A percentile compares a stretch with the other conserved stretches of the same genome.
Conservation (phyloP, 92 coral and sea anemone genomes). For the Epizoanthus ramosus region DNA sequence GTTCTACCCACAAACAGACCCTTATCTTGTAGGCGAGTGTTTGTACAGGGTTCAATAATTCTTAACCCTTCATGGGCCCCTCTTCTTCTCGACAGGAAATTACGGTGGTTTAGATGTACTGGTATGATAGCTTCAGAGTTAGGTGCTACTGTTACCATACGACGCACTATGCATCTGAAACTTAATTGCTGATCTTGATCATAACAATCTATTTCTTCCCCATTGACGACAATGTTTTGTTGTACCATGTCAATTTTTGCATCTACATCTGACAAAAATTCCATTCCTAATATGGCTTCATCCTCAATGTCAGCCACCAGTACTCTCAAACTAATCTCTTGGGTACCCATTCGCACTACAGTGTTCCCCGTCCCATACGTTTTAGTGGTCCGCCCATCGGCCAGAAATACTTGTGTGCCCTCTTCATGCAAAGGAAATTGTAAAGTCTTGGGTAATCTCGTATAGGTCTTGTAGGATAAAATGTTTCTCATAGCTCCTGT, state of each 20-base stretch:
- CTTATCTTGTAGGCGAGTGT: conserved; percentile 35
- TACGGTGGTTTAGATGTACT: conserved; percentile 9
- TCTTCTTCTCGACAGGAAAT: neutral
- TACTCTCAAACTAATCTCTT: conserved; percentile 40
- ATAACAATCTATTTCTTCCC: conserved; percentile 37
- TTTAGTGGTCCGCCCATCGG: conserved; percentile 7
- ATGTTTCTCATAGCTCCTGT: conserved; percentile 29
- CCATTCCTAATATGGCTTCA: conserved; percentile 40
- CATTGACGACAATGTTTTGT: conserved; percentile 5
- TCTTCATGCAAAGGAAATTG: conserved; percentile 34
- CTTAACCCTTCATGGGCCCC: conserved; percentile 24
- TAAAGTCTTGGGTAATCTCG: neutral
- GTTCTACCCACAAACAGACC: conserved; percentile 47
- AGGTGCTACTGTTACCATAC: conserved; percentile 33
- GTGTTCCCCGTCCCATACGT: neutral
- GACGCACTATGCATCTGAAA: conserved; percentile 45
- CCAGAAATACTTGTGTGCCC: conserved; percentile 26
- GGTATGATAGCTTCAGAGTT: conserved; percentile 44
- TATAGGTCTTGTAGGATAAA: conserved; percentile 16
- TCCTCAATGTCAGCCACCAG: conserved; percentile 55
- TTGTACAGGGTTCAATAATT: conserved; percentile 18
- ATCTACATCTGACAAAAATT: conserved; percentile 44
- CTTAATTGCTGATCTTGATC: conserved; percentile 22
- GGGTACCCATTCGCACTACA: conserved; percentile 36
- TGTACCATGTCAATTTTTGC: conserved; percentile 41